These are phyloP conservation scores for Mesocentrotus franciscanus DNA, from an alignment of 53 echinoderm and acorn worm genomes.

Conservation along the genomic window DNA sequence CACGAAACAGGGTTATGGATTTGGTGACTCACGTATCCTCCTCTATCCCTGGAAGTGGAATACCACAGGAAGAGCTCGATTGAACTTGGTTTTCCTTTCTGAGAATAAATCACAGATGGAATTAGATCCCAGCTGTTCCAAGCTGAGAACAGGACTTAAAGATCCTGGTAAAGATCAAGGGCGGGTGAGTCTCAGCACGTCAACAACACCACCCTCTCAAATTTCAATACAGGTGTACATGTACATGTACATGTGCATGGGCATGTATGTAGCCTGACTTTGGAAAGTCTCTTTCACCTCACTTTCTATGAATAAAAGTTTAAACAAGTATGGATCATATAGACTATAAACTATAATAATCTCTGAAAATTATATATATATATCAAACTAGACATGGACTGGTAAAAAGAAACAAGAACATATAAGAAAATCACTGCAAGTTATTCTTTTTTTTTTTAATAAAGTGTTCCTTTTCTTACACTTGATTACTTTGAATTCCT, in stretches of 20 bases:
- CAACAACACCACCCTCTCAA: background rate
- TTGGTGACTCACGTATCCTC: background rate
- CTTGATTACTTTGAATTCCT: too few relatives aligned
- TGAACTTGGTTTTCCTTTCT: conserved; percentile 41
- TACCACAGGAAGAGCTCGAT: background rate
- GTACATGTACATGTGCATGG: too few relatives aligned
- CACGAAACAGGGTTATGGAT: background rate
- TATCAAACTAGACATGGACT: too few relatives aligned
- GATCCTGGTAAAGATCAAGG: background rate
- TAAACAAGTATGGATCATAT: background rate
- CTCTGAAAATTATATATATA: too few relatives aligned
- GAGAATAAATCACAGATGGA: conserved; percentile 6
- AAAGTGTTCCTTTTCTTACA: too few relatives aligned
- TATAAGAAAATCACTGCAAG: too few relatives aligned
- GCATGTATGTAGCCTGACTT: background rate
- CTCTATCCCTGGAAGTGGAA: background rate
- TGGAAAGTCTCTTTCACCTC: background rate
- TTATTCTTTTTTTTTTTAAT: too few relatives aligned
- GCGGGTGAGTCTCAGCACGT: background rate
- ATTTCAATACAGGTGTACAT: too few relatives aligned
- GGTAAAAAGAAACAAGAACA: too few relatives aligned
- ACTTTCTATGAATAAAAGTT: background rate
- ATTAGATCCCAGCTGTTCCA: background rate
- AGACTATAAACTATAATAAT: background rate
- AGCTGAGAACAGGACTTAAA: background rate